A percentile compares a stretch with the other conserved stretches of the same genome.
Evolutionary conservation across 1,140 invertebrate species (phyloP).

Genomic region (Trichogramma pretiosum): DNA sequence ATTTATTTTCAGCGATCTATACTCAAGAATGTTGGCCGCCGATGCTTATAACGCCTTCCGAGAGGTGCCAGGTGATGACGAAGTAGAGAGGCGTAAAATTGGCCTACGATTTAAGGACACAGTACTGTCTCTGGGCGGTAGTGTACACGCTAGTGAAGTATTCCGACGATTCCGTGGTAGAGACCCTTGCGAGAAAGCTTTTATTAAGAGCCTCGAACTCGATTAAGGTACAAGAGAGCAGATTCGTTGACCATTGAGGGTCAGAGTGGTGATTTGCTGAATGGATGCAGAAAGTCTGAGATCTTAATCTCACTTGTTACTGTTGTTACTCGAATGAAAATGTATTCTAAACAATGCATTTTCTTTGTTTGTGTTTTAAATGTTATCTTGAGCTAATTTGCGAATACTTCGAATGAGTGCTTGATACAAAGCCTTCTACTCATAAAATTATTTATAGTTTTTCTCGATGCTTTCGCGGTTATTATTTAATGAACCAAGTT

Average conservation of each 20-base stretch:
- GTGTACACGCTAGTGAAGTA: conserved; percentile 67
- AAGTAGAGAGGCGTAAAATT: conserved; percentile 46
- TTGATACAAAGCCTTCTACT: too few species aligned
- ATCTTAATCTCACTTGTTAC: too few species aligned
- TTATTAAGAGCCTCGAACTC: conserved; percentile 60
- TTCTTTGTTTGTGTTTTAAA: too few species aligned
- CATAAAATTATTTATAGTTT: too few species aligned
- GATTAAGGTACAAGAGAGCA: conserved; percentile 8
- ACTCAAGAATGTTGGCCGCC: conserved; percentile 81
- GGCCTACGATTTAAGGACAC: conserved; percentile 73
- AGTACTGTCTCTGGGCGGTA: conserved; percentile 75
- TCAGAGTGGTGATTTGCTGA: too few species aligned
- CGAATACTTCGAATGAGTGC: too few species aligned
- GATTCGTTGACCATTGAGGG: not conserved
- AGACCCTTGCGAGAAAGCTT: conserved; percentile 76
- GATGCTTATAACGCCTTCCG: conserved; percentile 80
- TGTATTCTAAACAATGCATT: too few species aligned
- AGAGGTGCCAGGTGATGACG: conserved; percentile 49
- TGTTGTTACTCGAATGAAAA: too few species aligned
- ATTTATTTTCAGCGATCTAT: conserved; percentile 52
- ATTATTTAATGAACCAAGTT: too few species aligned
- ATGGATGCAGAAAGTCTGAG: too few species aligned
- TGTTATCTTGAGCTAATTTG: too few species aligned
- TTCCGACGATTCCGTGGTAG: conserved; percentile 85
- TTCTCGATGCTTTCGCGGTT: too few species aligned